A percentile compares a stretch with the other conserved stretches of the same genome.
phyloP scores from a whole-genome alignment of 2,797 vertebrate genomes.

The Pangasius mekongensis region DNA sequence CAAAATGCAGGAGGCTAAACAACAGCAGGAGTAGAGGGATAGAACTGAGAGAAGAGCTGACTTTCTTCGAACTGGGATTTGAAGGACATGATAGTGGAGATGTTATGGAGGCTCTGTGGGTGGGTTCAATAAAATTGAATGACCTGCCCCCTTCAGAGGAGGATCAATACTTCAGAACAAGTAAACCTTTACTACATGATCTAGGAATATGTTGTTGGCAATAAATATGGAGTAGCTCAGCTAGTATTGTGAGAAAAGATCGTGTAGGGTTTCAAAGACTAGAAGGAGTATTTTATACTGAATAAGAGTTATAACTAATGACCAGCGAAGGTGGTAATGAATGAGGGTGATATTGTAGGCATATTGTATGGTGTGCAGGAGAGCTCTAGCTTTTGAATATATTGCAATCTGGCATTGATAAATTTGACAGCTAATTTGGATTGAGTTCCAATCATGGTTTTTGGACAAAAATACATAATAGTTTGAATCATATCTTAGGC shows the following conservation, averaged over 20 bases:
- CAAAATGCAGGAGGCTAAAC: neutral
- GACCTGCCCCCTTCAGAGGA: slow-evolving; percentile 28
- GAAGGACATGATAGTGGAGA: slow-evolving; percentile 26
- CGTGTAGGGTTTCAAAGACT: slow-evolving; percentile 3
- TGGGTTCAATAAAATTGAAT: slow-evolving; percentile 35
- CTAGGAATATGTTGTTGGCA: neutral
- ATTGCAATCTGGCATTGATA: neutral
- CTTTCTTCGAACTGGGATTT: neutral
- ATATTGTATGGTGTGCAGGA: neutral
- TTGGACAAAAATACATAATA: neutral
- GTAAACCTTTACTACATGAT: slow-evolving; percentile 27
- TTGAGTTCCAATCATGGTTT: neutral
- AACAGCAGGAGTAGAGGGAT: neutral
- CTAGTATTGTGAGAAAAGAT: neutral
- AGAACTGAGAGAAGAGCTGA: neutral
- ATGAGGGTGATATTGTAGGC: neutral
- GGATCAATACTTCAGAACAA: slow-evolving; percentile 25
- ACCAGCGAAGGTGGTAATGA: neutral
- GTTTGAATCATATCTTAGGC: neutral
- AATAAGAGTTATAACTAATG: neutral
- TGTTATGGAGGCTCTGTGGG: slow-evolving; percentile 22
- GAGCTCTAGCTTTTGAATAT: neutral
- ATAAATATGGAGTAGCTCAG: slow-evolving; percentile 10
- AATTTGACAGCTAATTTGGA: neutral
- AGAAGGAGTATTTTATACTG: neutral